Evolutionary conservation across 1,140 invertebrate species (phyloP), one percentile per base, ranked within the genome.

Genomic region (Hermetia illucens): DNA sequence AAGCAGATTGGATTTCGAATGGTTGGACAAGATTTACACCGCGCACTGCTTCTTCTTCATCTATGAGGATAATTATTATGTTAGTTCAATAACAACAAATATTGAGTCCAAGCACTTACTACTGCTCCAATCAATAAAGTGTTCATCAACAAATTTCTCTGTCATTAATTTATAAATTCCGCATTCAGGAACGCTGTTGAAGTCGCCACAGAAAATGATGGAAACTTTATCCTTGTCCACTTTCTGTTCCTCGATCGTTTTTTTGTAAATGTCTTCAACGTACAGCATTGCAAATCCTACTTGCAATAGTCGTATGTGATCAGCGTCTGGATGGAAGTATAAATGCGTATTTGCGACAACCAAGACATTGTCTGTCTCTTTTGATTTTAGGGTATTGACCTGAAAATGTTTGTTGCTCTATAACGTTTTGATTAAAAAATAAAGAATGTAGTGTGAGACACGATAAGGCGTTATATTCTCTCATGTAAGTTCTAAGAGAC

Each of bases 291-390:
- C 49, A 46, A 78, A 72, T 31, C 71, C 78, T 25, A 69, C 72
- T 67, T 86, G 82, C 21, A 94, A 54, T 3, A 94, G 60, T 46
- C 92, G 64, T 46, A 95, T 81, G 52, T 92, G 81, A 64, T 87
- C 79, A 5, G 86, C 81, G 58, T 84, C 74, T 2, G 87, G 85
- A 53, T 88, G 82, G 53, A 91, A 95, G 59, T 88, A 95, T 13
- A 95, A 68, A 69, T 96, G 92, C 1, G 87, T 93, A 52, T 91
- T 93, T 17, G 75, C 86, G 35, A 91, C 67, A 38, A 90, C 53
- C 21, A 90, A 39, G 36, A 74, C 62, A 49, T 77, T 65, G 38
- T 65, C 61, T 5, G 64, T 66, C 19, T 79, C 70, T 34, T 68
- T 53, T 5, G 71, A 72, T 51, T 76, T 64, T 34, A 89, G 61